Evolutionary conservation across 2,888 invertebrate species (phyloP).

Genomic region (Chromoteleia sp.): DNA sequence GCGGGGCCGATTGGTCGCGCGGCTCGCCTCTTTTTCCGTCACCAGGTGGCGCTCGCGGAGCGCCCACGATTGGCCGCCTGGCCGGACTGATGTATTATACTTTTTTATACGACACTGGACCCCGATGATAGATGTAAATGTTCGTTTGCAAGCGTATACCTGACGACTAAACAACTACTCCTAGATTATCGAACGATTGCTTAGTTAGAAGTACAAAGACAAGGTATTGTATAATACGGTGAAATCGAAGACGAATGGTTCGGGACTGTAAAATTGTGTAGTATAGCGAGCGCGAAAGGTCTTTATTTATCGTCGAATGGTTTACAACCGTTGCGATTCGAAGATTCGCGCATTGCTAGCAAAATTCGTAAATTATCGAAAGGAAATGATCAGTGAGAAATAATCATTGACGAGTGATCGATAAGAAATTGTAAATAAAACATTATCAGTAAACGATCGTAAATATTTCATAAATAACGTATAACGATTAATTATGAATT

Average conservation of each 20-base stretch:
- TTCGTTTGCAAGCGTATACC: constrained; percentile 78
- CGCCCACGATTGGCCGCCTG: constrained; percentile 76
- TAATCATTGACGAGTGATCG: no score
- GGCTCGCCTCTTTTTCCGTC: background rate
- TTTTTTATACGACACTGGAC: constrained; percentile 82
- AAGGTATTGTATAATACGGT: constrained; percentile 69
- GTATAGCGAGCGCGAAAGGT: constrained; percentile 69
- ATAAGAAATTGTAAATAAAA: no score
- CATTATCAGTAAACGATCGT: no score
- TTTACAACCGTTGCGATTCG: no score
- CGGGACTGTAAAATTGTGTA: constrained; percentile 80
- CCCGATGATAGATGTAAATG: constrained; percentile 78
- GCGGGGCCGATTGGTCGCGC: no score
- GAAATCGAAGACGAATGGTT: constrained; percentile 60
- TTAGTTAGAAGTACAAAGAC: constrained; percentile 80
- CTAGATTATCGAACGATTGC: constrained; percentile 71
- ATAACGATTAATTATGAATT: no score
- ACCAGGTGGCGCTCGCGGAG: constrained; percentile 67
- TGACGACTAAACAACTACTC: constrained; percentile 73
- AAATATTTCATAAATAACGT: no score
- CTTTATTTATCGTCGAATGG: constrained; percentile 35
- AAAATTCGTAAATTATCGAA: no score
- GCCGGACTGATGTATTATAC: constrained; percentile 84
- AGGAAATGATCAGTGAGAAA: no score
- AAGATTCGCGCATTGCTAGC: no score